Evolutionary conservation across 2,797 vertebrate species (phyloP), one percentile per base, ranked within the genome.

Genomic region (Caiman crocodilus): DNA sequence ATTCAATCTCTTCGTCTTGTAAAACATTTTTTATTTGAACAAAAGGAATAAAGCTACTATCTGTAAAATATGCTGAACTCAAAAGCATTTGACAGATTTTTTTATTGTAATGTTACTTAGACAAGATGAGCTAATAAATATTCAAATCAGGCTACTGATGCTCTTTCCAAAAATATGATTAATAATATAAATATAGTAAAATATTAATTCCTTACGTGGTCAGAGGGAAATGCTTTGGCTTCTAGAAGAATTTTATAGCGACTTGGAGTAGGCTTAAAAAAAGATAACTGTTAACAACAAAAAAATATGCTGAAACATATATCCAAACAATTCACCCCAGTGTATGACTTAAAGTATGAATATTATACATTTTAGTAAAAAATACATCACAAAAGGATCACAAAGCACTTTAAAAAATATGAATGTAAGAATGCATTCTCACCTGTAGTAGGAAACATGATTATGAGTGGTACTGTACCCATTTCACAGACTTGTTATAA

Each of bases 211-310:
- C 99, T 99, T 98, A 99, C 99, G 21, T 99, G 98, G 97, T 99
- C 99, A 78, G 99, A 99, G 17, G 99, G 99, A 96, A 99, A 99
- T 74, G 99, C 99, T 92, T 96, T 99, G 90, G 98, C 96, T 97
- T 99, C 99, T 55, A 99, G 98, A 57, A 99, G 98, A 97, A 99
- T 99, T 98, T 99, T 99, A 94, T 99, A 98, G 1, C 99, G 98
- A 76, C 96, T 96, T 42, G 98, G 84, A 4, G 99, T 99, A 59
- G 99, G 99, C 79, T 98, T 99, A 98, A 99, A 99, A 98, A 99
- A 99, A 55, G 99, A 98, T 55, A 99, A 97, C 99, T 99, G 97
- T 63, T 94, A 94, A n/a, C 63, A 91, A 95, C 28, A 79, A 92
- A 93, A 95, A 79, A 50, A 32, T 23, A 30, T 14, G 28, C 67